A percentile compares a stretch with the other conserved stretches of the same genome.
phyloP scores from a whole-genome alignment of 2,888 invertebrate genomes.

The Zaprionus bogoriensis region DNA sequence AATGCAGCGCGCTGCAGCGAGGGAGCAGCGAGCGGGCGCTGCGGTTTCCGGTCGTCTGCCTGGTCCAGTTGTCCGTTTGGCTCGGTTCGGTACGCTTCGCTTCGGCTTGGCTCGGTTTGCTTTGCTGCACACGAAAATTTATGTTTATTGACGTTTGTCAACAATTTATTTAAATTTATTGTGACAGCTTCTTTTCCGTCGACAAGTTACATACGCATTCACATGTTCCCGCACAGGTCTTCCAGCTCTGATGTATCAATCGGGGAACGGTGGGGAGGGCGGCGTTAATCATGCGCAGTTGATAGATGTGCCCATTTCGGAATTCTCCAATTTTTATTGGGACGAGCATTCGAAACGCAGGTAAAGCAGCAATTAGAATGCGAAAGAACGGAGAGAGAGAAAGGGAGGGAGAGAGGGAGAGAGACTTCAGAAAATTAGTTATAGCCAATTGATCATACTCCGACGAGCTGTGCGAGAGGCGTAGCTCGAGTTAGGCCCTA shows the following conservation, averaged over 20 bases:
- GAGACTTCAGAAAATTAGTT: conserved; percentile 29
- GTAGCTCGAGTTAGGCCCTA: conserved; percentile 32
- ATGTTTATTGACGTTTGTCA: conserved; percentile 79
- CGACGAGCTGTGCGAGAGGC: conserved; percentile 32
- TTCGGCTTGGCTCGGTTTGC: conserved; percentile 43
- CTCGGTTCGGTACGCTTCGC: neutral
- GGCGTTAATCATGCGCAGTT: conserved; percentile 66
- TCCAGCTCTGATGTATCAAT: conserved; percentile 71
- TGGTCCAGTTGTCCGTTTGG: conserved; percentile 5
- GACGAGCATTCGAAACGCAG: conserved; percentile 56
- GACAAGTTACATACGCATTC: conserved; percentile 16
- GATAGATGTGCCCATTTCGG: conserved; percentile 49
- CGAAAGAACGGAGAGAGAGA: conserved; percentile 11
- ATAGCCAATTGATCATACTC: conserved; percentile 55
- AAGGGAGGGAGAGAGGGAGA: neutral
- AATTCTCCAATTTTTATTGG: neutral
- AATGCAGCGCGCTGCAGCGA: conserved; percentile 37
- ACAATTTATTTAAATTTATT: conserved; percentile 79
- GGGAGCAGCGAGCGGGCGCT: conserved; percentile 38
- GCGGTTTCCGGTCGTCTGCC: conserved; percentile 68
- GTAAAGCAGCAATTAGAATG: conserved; percentile 64
- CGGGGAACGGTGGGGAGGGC: conserved; percentile 26
- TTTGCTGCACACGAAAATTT: conserved; percentile 74
- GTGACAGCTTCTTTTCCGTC: conserved; percentile 63
- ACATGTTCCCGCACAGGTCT: conserved; percentile 13